phyloP scores from a whole-genome alignment of 1,140 invertebrate species.

The Pseudobourletiella spinata region DNA sequence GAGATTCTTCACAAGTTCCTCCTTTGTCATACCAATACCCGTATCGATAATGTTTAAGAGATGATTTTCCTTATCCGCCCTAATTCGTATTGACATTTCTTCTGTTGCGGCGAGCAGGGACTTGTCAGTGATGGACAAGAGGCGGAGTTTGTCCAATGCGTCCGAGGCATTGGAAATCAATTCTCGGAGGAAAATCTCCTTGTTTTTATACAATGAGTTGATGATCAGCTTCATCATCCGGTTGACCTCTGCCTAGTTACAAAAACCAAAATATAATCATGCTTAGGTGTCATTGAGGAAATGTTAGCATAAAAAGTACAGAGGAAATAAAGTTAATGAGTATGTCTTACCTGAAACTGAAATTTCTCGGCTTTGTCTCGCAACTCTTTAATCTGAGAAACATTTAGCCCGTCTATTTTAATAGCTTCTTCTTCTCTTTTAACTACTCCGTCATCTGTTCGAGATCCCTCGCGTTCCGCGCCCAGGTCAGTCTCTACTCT shows the following conservation, averaged over 20 bases:
- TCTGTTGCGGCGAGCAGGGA: constrained; percentile 63
- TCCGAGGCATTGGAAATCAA: constrained; percentile 95
- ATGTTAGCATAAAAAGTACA: neutral
- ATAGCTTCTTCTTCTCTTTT: constrained; percentile 92
- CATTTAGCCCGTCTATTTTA: constrained; percentile 88
- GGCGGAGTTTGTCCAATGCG: constrained; percentile 88
- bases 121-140: constrained; percentile 82
- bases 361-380: constrained; percentile 86
- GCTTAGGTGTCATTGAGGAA: neutral
- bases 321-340: neutral
- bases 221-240: constrained; percentile 99
- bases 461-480: constrained; percentile 65
- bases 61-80: constrained; percentile 92
- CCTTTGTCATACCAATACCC: constrained; percentile 96
- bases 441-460: constrained; percentile 73
- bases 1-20: constrained; percentile 89
- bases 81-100: constrained; percentile 86
- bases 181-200: constrained; percentile 97
- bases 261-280: neutral
- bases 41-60: constrained; percentile 92
- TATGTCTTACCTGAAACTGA: constrained; percentile 59
- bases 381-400: constrained; percentile 85
- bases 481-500: constrained; percentile 53
- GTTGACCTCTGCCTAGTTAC: constrained; percentile 74
- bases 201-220: constrained; percentile 95